Evolutionary conservation across 2,888 invertebrate genomes (phyloP), one percentile per base, ranked within the genome.

Genomic region (Erebia palarica): DNA sequence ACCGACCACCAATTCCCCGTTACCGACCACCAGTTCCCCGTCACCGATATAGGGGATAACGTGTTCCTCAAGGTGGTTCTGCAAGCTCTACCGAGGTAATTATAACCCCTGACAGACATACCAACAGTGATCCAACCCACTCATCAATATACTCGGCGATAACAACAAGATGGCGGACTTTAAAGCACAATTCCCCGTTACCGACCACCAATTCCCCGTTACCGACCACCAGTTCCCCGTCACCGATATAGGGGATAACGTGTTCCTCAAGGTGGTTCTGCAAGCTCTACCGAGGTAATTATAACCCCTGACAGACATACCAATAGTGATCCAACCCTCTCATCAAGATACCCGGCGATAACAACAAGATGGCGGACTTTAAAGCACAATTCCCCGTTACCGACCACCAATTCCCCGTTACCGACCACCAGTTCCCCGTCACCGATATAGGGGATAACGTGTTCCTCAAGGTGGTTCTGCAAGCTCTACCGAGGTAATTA

Each of bases 1-100:
- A 21, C 21, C 21, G 21, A 21, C 21, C 21, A 89, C n/a, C n/a
- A n/a, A n/a, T n/a, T n/a, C n/a, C n/a, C n/a, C n/a, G n/a, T n/a
- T n/a, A n/a, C n/a, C n/a, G n/a, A n/a, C 80, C 97, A 97, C 87
- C 94, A 94, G 74, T 97, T 97, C 86, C 97, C 97, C 3, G 82
- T 95, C 69, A 96, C 96, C 0, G 94, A 95, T 75, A 94, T 96
- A 60, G 96, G 96, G 27, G 94, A 94, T 79, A 94, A 95, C 74
- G 89, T 94, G 68, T 94, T 94, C 71, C 89, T 97, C 75, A 95
- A 91, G 76, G 84, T 96, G 67, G 91, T 94, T 49, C 91, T 96
- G 69, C 93, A 95, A 86, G 95, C 95, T 86, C 89, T 97, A 78
- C 97, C 97, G 36, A 94, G 98, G 58, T 94, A n/a, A n/a, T n/a